Percentiles rank a stretch among this genome's conserved stretches.
Conservation (phyloP, 2,113 vertebrate genomes). For the Amphiprion ocellaris region DNA sequence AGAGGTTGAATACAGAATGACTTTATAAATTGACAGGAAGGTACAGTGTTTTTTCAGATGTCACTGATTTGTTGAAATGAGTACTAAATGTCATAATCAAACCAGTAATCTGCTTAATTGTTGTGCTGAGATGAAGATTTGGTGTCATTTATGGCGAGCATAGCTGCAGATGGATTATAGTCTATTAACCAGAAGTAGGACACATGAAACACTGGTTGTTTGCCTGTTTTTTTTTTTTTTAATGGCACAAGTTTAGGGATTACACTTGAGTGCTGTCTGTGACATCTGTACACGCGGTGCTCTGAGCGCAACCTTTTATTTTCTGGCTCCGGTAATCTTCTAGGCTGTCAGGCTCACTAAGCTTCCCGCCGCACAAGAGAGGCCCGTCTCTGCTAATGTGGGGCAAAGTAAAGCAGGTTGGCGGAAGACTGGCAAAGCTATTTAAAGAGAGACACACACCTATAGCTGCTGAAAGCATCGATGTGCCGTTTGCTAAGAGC, state of each 20-base stretch:
- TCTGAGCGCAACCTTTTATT: slow-evolving; percentile 67
- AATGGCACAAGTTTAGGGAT: slow-evolving; percentile 69
- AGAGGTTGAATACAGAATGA: too few relatives aligned
- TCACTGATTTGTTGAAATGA: slow-evolving; percentile 31
- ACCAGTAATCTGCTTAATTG: slow-evolving; percentile 66
- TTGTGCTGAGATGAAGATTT: slow-evolving; percentile 12
- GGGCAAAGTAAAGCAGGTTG: slow-evolving; percentile 44
- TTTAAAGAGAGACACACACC: slow-evolving; percentile 51
- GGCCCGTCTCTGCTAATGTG: slow-evolving; percentile 41
- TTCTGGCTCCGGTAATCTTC: slow-evolving; percentile 60
- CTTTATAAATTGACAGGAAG: too few relatives aligned
- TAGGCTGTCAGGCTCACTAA: slow-evolving; percentile 51
- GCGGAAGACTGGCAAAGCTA: slow-evolving; percentile 21
- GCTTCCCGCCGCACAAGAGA: slow-evolving; percentile 35
- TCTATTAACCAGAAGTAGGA: slow-evolving; percentile 67
- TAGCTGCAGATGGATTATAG: slow-evolving; percentile 57
- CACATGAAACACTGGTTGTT: slow-evolving; percentile 46
- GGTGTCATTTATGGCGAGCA: slow-evolving; percentile 16
- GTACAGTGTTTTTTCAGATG: neutral
- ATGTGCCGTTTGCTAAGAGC: slow-evolving; percentile 4
- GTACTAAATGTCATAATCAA: slow-evolving; percentile 40
- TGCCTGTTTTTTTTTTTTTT: slow-evolving; percentile 44
- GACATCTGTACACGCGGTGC: slow-evolving; percentile 69
- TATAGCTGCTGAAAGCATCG: neutral
- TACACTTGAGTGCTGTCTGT: slow-evolving; percentile 58